phyloP scores from a whole-genome alignment of 2,888 invertebrate genomes.

The Ariolimax columbianus region DNA sequence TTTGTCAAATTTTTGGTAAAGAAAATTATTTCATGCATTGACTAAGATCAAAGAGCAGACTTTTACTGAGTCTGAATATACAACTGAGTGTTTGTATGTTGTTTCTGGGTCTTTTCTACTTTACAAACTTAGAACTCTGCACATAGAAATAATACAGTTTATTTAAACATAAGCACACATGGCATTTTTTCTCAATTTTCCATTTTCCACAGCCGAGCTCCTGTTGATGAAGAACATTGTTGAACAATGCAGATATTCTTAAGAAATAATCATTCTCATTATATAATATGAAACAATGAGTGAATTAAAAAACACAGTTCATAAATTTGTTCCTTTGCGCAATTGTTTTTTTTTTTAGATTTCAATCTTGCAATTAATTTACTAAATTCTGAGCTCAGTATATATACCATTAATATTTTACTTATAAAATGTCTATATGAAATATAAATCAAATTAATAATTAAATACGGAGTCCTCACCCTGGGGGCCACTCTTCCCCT shows the following conservation, averaged over 20 bases:
- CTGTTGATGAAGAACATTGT: neutral
- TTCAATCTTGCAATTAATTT: neutral
- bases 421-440: too few species aligned
- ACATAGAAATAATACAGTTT: neutral
- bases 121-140: slow-evolving; percentile 33
- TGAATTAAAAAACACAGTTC: neutral
- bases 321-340: neutral
- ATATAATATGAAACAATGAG: neutral
- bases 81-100: neutral
- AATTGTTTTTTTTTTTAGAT: neutral
- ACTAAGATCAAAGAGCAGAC: slow-evolving; percentile 36
- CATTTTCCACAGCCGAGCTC: neutral
- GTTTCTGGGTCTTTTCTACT: slow-evolving; percentile 29
- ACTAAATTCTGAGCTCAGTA: neutral
- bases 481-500: too few species aligned
- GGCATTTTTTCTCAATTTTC: neutral
- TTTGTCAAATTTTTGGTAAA: neutral
- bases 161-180: neutral
- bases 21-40: neutral
- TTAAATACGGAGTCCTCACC: too few species aligned
- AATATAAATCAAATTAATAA: too few species aligned
- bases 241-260: neutral
- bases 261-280: too few species aligned
- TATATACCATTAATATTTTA: neutral
- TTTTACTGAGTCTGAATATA: neutral